phyloP scores from a whole-genome alignment of 1,140 invertebrate genomes.

The Plodia interpunctella region DNA sequence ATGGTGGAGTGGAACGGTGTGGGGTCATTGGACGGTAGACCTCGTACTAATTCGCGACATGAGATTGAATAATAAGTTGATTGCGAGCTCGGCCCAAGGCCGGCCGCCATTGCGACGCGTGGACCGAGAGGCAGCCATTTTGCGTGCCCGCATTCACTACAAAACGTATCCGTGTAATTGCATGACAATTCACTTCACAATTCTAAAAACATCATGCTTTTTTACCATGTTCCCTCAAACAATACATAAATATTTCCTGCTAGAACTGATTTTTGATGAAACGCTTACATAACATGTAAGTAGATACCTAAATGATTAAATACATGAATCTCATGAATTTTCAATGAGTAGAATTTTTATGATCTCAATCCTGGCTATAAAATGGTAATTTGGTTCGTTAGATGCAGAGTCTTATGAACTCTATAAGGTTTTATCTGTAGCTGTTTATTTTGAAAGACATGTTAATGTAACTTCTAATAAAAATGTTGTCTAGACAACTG shows the following conservation, averaged over 20 bases:
- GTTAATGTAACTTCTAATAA: not conserved
- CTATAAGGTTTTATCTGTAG: not conserved
- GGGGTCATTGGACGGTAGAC: constrained; percentile 63
- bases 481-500: not conserved
- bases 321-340: not conserved
- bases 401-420: not conserved
- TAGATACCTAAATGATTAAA: too few species aligned
- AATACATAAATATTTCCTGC: too few species aligned
- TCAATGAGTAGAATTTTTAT: not conserved
- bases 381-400: constrained; percentile 1
- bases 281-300: too few species aligned
- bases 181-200: not conserved
- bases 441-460: not conserved
- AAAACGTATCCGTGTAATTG: constrained; percentile 1
- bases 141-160: constrained; percentile 26
- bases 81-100: constrained; percentile 67
- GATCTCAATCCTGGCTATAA: not conserved
- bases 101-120: constrained; percentile 61
- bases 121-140: constrained; percentile 56
- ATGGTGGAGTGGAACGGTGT: constrained; percentile 48
- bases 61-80: constrained; percentile 77
- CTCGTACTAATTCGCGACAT: constrained; percentile 76
- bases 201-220: too few species aligned
- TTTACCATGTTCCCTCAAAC: too few species aligned
- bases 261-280: too few species aligned